A percentile compares a stretch with the other conserved stretches of the same genome.
phyloP scores from a whole-genome alignment of 2,113 vertebrate species.

The Cyprinodon brontotheroides region DNA sequence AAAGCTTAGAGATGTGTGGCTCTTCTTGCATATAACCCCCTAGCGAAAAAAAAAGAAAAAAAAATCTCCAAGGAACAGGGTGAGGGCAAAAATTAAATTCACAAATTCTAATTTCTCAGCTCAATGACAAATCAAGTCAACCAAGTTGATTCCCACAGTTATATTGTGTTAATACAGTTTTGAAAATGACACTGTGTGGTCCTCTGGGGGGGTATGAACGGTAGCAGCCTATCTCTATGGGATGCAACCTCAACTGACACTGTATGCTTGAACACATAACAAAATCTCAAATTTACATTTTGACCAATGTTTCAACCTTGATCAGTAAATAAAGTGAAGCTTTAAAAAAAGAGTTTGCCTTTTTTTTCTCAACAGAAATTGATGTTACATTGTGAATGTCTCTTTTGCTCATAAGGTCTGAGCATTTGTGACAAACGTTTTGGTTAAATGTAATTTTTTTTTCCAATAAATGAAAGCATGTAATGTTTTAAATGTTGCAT shows the following conservation, averaged over 20 bases:
- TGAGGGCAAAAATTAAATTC: slow-evolving; percentile 2
- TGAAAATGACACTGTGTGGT: slow-evolving; percentile 33
- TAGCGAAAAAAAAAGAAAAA: slow-evolving; percentile 8
- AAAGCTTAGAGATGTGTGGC: no score
- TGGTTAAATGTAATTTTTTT: slow-evolving; percentile 29
- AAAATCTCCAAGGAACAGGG: slow-evolving; percentile 32
- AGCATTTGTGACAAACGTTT: slow-evolving; percentile 10
- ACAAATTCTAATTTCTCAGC: slow-evolving; percentile 33
- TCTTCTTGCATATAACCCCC: slow-evolving; percentile 8
- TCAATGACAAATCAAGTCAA: slow-evolving; percentile 36
- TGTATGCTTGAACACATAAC: slow-evolving; percentile 30
- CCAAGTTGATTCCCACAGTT: slow-evolving; percentile 31
- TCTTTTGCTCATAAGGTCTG: slow-evolving; percentile 6
- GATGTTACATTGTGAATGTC: slow-evolving; percentile 32
- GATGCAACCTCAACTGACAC: slow-evolving; percentile 52
- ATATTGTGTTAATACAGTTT: slow-evolving; percentile 41
- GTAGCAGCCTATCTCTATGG: slow-evolving; percentile 54
- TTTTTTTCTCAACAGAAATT: slow-evolving; percentile 8
- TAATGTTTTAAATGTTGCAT: slow-evolving; percentile 25
- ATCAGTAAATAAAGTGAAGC: slow-evolving; percentile 8
- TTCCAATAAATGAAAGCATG: no score
- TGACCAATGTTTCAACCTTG: slow-evolving; percentile 8
- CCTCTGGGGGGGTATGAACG: slow-evolving; percentile 66
- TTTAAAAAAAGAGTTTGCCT: slow-evolving; percentile 22
- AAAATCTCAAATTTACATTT: slow-evolving; percentile 40